A percentile compares a stretch with the other conserved stretches of the same genome.
Conservation (phyloP, 2,888 invertebrate species). For the Himalopsyche japonica region DNA sequence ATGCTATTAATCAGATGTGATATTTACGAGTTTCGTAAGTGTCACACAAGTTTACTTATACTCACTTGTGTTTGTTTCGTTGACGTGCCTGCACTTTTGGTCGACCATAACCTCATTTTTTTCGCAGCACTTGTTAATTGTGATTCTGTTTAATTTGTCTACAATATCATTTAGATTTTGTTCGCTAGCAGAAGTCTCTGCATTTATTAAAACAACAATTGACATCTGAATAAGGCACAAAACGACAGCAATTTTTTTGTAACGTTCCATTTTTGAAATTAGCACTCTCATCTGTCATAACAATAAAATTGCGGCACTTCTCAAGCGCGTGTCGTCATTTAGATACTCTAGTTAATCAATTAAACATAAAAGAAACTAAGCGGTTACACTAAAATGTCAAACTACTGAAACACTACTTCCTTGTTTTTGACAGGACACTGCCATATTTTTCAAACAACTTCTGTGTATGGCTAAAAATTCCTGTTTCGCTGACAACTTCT, state of each 20-base stretch:
- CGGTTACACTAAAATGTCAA: neutral
- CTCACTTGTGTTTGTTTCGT: conserved; percentile 64
- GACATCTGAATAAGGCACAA: conserved; percentile 45
- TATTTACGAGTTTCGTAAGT: neutral
- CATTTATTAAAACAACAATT: conserved; percentile 46
- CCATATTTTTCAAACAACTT: conserved; percentile 6
- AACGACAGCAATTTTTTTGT: conserved; percentile 50
- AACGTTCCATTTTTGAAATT: conserved; percentile 28
- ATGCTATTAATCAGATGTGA: neutral
- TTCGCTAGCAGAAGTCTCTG: conserved; percentile 51
- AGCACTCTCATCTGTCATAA: neutral
- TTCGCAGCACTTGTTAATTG: conserved; percentile 81
- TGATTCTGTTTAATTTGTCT: conserved; percentile 49
- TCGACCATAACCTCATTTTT: conserved; percentile 71
- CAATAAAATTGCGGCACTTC: neutral
- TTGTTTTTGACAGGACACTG: neutral
- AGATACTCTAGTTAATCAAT: neutral
- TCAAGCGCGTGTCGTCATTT: neutral
- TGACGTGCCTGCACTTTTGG: conserved; percentile 65
- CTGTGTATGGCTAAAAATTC: neutral
- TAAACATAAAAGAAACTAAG: neutral
- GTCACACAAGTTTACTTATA: conserved; percentile 34
- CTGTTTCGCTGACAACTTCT: neutral
- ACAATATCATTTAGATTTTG: conserved; percentile 57
- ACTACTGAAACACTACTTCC: neutral